These are phyloP conservation scores for Deroptyus accipitrinus DNA, from an alignment of 2,113 vertebrate genomes.

Conservation along the genomic window DNA sequence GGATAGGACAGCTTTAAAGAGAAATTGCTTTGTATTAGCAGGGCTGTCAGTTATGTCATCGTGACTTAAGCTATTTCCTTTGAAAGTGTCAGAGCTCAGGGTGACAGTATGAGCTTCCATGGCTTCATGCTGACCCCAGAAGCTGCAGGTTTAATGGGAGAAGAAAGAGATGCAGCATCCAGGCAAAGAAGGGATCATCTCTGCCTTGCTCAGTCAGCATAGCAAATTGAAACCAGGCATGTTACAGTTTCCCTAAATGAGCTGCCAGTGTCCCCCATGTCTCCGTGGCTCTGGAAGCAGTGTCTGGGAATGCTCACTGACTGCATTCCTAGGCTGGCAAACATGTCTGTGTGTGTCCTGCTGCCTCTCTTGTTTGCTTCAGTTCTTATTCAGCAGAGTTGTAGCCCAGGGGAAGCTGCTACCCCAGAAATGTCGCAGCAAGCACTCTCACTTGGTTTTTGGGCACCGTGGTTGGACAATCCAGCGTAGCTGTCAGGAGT, in stretches of 20 bases:
- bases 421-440: slow-evolving; percentile 67
- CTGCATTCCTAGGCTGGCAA: slow-evolving; percentile 32
- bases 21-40: slow-evolving; percentile 66
- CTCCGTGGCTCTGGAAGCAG: slow-evolving; percentile 30
- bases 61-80: slow-evolving; percentile 48
- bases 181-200: background rate
- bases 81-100: slow-evolving; percentile 48
- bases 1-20: slow-evolving; percentile 58
- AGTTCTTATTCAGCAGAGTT: slow-evolving; percentile 49
- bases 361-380: slow-evolving; percentile 66
- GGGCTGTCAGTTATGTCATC: slow-evolving; percentile 64
- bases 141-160: slow-evolving; percentile 30
- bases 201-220: background rate
- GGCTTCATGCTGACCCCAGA: slow-evolving; percentile 50
- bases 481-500: slow-evolving; percentile 53
- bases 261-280: slow-evolving; percentile 1
- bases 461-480: slow-evolving; percentile 5
- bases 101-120: slow-evolving; percentile 35
- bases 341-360: slow-evolving; percentile 39
- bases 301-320: background rate
- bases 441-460: slow-evolving; percentile 30
- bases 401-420: slow-evolving; percentile 60
- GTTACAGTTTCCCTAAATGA: slow-evolving; percentile 26
- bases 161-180: background rate
- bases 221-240: slow-evolving; percentile 42